phyloP scores from a whole-genome alignment of 2,888 invertebrate genomes.

The Opisthograptis luteolata region DNA sequence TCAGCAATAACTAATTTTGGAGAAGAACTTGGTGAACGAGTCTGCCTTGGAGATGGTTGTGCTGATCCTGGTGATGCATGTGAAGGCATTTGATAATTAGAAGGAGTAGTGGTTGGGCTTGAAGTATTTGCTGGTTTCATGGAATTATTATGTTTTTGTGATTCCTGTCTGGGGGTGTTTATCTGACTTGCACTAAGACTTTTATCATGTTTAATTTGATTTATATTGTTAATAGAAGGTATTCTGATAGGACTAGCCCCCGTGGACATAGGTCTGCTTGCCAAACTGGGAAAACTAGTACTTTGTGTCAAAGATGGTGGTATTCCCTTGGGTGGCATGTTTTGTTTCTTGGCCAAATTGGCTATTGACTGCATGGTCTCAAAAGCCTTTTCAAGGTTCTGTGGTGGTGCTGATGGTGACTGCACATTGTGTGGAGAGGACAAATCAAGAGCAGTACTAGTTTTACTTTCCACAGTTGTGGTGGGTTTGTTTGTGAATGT shows the following conservation, averaged over 20 bases:
- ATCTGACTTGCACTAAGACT: constrained; percentile 49
- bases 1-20: constrained; percentile 81
- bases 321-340: constrained; percentile 62
- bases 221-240: constrained; percentile 60
- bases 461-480: constrained; percentile 58
- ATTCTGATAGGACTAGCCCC: constrained; percentile 61
- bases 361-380: constrained; percentile 82
- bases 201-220: constrained; percentile 69
- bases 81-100: constrained; percentile 57
- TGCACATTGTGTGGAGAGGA: constrained; percentile 76
- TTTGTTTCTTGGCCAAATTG: constrained; percentile 79
- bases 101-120: constrained; percentile 54
- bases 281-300: constrained; percentile 59
- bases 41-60: constrained; percentile 75
- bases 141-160: constrained; percentile 53
- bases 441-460: constrained; percentile 74
- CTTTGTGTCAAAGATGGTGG: constrained; percentile 59
- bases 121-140: constrained; percentile 52
- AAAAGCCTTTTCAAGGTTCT: constrained; percentile 71
- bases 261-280: constrained; percentile 58
- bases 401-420: constrained; percentile 70
- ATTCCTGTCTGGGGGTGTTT: constrained; percentile 58
- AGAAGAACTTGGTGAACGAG: constrained; percentile 80
- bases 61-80: constrained; percentile 57
- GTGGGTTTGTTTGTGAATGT: constrained; percentile 54